phyloP scores from a whole-genome alignment of 2,113 vertebrate species.

The Saguinus imperator region DNA sequence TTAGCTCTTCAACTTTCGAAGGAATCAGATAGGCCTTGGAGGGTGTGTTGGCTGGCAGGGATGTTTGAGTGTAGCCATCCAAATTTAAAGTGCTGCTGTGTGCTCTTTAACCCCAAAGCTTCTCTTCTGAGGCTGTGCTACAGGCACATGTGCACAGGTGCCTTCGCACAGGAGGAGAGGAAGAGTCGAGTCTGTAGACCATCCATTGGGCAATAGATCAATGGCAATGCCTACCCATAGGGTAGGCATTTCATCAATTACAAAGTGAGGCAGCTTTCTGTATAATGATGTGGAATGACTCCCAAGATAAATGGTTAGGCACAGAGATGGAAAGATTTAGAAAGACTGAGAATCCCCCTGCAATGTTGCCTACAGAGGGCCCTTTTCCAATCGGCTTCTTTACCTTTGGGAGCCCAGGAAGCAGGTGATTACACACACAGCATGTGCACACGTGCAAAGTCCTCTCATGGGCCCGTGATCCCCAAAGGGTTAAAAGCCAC shows the following conservation, averaged over 20 bases:
- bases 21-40: background rate
- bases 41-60: background rate
- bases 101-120: background rate
- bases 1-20: background rate
- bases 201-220: fast-evolving
- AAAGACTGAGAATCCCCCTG: background rate
- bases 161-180: no score
- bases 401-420: background rate
- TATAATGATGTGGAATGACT: fast-evolving
- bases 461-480: fast-evolving
- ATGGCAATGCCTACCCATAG: fast-evolving
- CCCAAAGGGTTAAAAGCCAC: background rate
- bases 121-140: background rate
- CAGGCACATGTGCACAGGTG: fast-evolving
- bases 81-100: fast-evolving
- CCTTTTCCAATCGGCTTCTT: background rate
- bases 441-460: background rate
- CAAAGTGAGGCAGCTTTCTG: background rate
- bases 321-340: background rate
- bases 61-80: background rate
- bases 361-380: fast-evolving
- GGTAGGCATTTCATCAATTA: background rate
- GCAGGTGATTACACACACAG: fast-evolving
- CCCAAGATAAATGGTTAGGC: background rate
- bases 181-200: background rate